Evolutionary conservation across 1,140 invertebrate species (phyloP), one percentile per base, ranked within the genome.

Genomic region (Plodia interpunctella): DNA sequence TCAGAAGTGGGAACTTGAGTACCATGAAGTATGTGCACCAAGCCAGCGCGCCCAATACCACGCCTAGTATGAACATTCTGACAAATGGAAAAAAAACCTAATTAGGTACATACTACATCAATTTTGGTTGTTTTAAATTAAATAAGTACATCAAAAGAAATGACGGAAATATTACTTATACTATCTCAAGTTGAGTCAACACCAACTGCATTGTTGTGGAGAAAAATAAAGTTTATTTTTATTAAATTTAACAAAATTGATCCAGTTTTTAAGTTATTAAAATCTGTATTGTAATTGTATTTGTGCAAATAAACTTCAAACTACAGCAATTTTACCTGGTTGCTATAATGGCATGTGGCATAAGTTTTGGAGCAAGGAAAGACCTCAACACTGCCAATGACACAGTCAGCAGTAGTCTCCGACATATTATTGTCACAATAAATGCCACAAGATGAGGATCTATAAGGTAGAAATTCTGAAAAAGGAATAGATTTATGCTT

Each of bases 381-480:
- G 54, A 57, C 51, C 63, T 73, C 4, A 88, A 35, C 2, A 81
- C n/a, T 3, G 72, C 70, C 51, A 83, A 57, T 32, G 65, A 73
- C 20, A 91, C 28, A 59, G 87, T 87, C 79, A 96, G 95, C 20
- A 97, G 80, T 52, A 98, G 91, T 79, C 97, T 92, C 63, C 96
- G 90, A 20, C 93, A 92, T 68, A 98, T 90, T 63, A 98, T 91
- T 13, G 96, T 92, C 59, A 94, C 85, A 66, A 98, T 95, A 76
- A 98, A 96, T 64, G 93, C 89, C 21, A 97, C 91, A 20, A 98
- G 85, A 83, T 98, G 94, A 10, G 93, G 93, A 85, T 99, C 97
- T 77, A 99, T 98, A 51, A 98, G 90, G 83, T 99, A 97, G 85
- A 98, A 97, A 90, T 98, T 98, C 97, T 98, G 91, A 44, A 94